Evolutionary conservation across 2,113 vertebrate genomes (phyloP).

Genomic region (Drymodes brunneopygia): DNA sequence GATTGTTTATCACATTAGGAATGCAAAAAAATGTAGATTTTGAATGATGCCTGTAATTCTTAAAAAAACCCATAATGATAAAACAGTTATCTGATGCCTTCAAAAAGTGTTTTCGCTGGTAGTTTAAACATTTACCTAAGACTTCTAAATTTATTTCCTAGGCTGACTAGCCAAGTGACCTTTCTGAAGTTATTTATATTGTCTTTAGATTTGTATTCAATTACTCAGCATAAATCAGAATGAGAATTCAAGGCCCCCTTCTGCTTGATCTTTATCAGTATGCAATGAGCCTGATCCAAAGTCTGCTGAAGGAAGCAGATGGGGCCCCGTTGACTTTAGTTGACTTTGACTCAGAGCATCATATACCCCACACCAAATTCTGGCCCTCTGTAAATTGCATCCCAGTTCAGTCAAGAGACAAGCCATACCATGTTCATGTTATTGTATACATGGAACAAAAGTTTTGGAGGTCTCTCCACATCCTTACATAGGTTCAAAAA

Average conservation of each 20-base stretch:
- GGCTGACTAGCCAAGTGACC: conserved; percentile 19
- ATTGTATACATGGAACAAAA: not conserved
- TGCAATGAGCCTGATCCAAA: conserved; percentile 28
- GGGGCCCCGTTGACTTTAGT: not conserved
- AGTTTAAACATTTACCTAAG: not conserved
- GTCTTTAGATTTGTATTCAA: conserved; percentile 49
- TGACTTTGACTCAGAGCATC: not conserved
- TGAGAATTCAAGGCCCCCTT: conserved; percentile 41
- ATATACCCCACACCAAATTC: not conserved
- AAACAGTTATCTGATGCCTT: not conserved
- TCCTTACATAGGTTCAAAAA: not conserved
- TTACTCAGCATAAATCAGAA: conserved; percentile 59
- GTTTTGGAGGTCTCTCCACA: not conserved
- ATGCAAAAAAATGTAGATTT: conserved; percentile 1
- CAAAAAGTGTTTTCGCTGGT: not conserved
- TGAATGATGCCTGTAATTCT: not conserved
- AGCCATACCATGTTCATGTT: not conserved
- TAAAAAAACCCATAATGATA: not conserved
- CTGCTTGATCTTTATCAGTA: conserved; percentile 37
- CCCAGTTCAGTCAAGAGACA: not conserved
- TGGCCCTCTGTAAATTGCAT: not conserved
- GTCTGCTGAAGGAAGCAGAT: conserved; percentile 39
- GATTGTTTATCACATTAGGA: conserved; percentile 21
- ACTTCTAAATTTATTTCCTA: conserved; percentile 42
- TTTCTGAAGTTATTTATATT: conserved; percentile 52